Evolutionary conservation across 2,888 invertebrate genomes (phyloP).

Genomic region (Apodemia zela): DNA sequence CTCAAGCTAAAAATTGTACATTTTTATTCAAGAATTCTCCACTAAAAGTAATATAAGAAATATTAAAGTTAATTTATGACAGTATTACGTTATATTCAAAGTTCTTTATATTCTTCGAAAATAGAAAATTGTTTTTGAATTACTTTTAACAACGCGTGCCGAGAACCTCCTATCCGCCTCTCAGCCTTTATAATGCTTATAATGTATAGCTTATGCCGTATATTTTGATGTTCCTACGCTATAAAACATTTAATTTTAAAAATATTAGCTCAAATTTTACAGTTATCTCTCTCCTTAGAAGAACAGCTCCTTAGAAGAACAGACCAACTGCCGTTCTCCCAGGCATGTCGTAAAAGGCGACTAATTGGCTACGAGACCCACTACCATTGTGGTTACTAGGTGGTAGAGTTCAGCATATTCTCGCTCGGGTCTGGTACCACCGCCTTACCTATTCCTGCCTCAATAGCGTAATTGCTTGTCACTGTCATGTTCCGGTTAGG

Average conservation of each 20-base stretch:
- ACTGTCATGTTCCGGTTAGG: too few species aligned
- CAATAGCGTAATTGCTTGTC: too few species aligned
- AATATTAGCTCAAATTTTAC: too few species aligned
- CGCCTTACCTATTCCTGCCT: too few species aligned
- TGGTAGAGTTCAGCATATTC: too few species aligned
- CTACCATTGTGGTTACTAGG: too few species aligned
- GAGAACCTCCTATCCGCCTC: slow-evolving; percentile 20
- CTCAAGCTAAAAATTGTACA: slow-evolving; percentile 7
- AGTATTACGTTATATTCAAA: slow-evolving; percentile 17
- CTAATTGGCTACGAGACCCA: too few species aligned
- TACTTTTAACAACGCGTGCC: slow-evolving; percentile 26
- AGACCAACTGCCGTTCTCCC: too few species aligned
- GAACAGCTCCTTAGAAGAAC: too few species aligned
- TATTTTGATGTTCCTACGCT: slow-evolving; percentile 3
- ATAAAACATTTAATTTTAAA: slow-evolving; percentile 16
- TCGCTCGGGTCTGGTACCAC: too few species aligned
- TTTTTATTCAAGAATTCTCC: slow-evolving; percentile 6
- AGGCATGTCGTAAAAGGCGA: too few species aligned
- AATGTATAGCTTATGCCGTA: slow-evolving; percentile 15
- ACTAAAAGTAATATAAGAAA: slow-evolving; percentile 2
- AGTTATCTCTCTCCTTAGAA: too few species aligned
- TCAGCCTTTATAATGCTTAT: slow-evolving; percentile 19
- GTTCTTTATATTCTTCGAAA: slow-evolving; percentile 21
- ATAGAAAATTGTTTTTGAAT: slow-evolving; percentile 24
- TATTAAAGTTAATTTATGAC: slow-evolving; percentile 20